phyloP scores from a whole-genome alignment of 2,113 vertebrate genomes.

The Ariopsis seemanni region DNA sequence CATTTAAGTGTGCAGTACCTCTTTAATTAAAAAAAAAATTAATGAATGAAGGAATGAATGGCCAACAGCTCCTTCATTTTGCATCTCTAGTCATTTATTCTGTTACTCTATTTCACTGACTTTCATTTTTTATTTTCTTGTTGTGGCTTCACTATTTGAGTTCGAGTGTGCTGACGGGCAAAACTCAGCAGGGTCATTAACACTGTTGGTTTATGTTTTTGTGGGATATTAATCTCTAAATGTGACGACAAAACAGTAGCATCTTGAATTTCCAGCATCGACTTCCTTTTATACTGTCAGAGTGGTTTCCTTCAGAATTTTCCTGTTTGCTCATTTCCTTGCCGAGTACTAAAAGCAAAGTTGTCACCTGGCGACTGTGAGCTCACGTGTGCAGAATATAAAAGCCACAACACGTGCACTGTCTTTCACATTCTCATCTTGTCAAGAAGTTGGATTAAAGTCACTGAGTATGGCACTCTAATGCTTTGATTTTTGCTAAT shows the following conservation, averaged over 20 bases:
- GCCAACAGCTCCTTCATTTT: background rate
- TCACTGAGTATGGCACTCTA: background rate
- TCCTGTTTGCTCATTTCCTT: background rate
- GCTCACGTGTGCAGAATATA: background rate
- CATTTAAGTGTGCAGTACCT: too few relatives aligned
- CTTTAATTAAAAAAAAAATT: too few relatives aligned
- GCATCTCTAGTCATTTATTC: background rate
- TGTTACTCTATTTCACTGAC: background rate
- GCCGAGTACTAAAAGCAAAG: background rate
- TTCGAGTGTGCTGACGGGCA: background rate
- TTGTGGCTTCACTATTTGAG: background rate
- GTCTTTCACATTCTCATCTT: background rate
- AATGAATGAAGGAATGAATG: background rate
- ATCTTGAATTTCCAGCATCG: background rate
- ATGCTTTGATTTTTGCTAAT: background rate
- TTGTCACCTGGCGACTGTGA: background rate
- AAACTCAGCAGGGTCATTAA: background rate
- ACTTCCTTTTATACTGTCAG: background rate
- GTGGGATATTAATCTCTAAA: background rate
- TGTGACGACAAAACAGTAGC: background rate
- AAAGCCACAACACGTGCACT: background rate
- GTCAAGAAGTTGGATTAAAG: background rate
- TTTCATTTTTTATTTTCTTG: background rate
- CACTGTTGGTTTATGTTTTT: background rate
- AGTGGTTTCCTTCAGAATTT: background rate